Conservation (phyloP, 2,797 vertebrate species). For the Danio albolineatus region DNA sequence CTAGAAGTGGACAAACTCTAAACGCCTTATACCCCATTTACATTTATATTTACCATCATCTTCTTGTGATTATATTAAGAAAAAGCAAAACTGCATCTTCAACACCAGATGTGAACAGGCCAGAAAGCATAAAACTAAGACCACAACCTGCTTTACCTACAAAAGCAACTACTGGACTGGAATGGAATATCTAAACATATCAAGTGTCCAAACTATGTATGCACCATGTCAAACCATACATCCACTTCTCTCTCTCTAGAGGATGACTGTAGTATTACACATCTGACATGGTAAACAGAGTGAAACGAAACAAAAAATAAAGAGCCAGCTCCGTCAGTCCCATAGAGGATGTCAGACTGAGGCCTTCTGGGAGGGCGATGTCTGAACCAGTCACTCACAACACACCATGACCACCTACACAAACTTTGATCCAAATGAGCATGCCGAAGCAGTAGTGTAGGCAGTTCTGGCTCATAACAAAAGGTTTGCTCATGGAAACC, state of each 20-base stretch:
- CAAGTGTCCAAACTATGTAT: not conserved
- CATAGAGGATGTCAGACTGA: not conserved
- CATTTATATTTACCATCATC: too few relatives aligned
- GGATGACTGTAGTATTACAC: conserved; percentile 62
- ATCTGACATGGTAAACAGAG: conserved; percentile 73
- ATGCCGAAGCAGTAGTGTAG: not conserved
- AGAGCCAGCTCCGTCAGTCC: conserved; percentile 6
- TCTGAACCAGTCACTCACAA: conserved; percentile 20
- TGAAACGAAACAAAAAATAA: conserved; percentile 62
- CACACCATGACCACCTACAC: conserved; percentile 23
- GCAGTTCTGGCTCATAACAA: not conserved
- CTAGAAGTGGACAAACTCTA: too few relatives aligned
- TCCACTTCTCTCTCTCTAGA: conserved; percentile 54
- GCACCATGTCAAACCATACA: conserved; percentile 48
- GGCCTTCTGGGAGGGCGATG: not conserved
- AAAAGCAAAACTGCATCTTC: too few relatives aligned
- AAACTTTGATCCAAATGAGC: not conserved
- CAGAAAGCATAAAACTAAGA: not conserved
- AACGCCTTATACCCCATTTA: too few relatives aligned
- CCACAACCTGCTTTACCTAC: too few relatives aligned
- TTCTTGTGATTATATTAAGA: too few relatives aligned
- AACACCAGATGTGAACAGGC: too few relatives aligned
- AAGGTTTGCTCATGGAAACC: not conserved
- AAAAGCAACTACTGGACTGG: not conserved
- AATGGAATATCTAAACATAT: conserved; percentile 3